Conservation (phyloP, 2,113 vertebrate species). For the Pseudorasbora parva region DNA sequence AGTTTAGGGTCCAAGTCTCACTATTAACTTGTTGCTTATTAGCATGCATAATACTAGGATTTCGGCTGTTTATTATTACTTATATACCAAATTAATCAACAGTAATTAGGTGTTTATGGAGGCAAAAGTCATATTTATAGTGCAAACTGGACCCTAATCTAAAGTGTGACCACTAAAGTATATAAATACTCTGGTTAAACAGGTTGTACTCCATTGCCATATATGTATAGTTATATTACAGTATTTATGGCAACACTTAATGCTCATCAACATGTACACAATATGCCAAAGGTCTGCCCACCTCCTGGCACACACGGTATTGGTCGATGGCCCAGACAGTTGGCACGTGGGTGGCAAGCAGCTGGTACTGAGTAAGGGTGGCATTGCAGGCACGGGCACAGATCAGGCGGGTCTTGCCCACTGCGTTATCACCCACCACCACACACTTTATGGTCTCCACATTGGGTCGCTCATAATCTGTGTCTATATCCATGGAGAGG, state of each 20-base stretch:
- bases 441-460: conserved; percentile 93
- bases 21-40: too few relatives aligned
- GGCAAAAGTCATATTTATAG: too few relatives aligned
- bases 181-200: conserved; percentile 15
- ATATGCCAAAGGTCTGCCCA: conserved; percentile 61
- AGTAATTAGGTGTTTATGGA: too few relatives aligned
- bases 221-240: not conserved
- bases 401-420: conserved; percentile 88
- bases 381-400: conserved; percentile 89
- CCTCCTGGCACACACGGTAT: conserved; percentile 90
- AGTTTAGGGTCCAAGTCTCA: too few relatives aligned
- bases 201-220: not conserved
- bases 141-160: too few relatives aligned
- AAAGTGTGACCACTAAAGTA: not conserved
- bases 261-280: not conserved
- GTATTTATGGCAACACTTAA: not conserved
- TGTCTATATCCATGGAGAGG: conserved; percentile 87
- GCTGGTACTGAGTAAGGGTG: conserved; percentile 91
- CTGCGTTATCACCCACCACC: conserved; percentile 89
- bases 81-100: too few relatives aligned
- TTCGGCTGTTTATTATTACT: too few relatives aligned
- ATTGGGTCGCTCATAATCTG: conserved; percentile 91
- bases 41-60: too few relatives aligned
- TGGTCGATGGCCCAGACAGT: conserved; percentile 92
- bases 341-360: conserved; percentile 89